These are phyloP conservation scores for Oikopleura vanhoeffeni DNA, from an alignment of 23 tunicate species.

Conservation along the genomic window DNA sequence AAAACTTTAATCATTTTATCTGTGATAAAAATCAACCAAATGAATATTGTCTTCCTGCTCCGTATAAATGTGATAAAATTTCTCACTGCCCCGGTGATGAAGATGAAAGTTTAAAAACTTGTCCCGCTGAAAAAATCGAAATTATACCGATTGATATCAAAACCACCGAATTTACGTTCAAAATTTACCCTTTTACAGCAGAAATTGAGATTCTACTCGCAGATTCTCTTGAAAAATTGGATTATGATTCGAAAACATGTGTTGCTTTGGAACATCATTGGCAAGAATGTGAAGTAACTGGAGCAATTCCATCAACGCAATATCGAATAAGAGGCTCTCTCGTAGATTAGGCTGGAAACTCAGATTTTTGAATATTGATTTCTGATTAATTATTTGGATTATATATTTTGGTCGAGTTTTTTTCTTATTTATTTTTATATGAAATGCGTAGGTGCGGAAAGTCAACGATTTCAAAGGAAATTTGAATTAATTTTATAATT, in stretches of 20 bases:
- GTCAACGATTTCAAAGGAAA: too few relatives aligned
- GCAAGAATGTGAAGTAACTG: not conserved
- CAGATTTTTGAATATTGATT: too few relatives aligned
- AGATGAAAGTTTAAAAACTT: not conserved
- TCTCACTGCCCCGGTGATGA: not conserved
- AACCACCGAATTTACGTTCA: not conserved
- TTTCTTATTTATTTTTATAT: too few relatives aligned
- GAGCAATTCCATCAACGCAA: not conserved
- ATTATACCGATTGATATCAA: not conserved
- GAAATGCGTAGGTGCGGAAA: too few relatives aligned
- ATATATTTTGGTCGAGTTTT: too few relatives aligned
- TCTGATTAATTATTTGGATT: too few relatives aligned
- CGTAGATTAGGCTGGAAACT: too few relatives aligned
- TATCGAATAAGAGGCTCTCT: too few relatives aligned
- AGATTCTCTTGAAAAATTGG: not conserved
- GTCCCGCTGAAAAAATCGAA: not conserved
- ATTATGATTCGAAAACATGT: not conserved
- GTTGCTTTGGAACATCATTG: not conserved
- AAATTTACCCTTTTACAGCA: not conserved
- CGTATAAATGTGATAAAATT: not conserved
- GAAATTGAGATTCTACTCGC: not conserved
- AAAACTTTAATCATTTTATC: not conserved
- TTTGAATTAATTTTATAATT: not conserved
- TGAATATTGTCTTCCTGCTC: not conserved
- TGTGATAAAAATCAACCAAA: not conserved